Evolutionary conservation across 2,888 invertebrate species (phyloP).

Genomic region (Petrolisthes manimaculis): DNA sequence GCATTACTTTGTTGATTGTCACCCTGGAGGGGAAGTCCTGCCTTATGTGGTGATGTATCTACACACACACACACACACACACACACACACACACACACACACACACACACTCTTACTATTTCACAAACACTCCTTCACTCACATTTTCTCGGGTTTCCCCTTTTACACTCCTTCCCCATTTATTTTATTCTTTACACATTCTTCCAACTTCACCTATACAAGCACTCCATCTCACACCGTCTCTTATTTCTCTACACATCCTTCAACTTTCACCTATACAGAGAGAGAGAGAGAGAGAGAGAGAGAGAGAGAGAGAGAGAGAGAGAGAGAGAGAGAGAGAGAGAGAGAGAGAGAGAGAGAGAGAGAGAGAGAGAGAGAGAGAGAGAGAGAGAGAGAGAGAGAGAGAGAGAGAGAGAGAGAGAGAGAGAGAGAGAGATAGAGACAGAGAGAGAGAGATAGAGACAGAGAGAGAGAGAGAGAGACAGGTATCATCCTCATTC

Average conservation of each 20-base stretch:
- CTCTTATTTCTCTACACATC: background rate
- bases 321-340: slow-evolving; percentile 1
- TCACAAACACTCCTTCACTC: no score
- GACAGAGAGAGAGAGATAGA: background rate
- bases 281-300: background rate
- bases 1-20: background rate
- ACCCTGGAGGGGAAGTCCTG: background rate
- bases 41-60: background rate
- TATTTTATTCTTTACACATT: no score
- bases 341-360: no score
- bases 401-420: slow-evolving; percentile 1
- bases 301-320: background rate
- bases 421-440: background rate
- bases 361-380: background rate
- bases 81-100: slow-evolving; percentile 1
- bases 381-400: background rate
- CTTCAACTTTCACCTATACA: background rate
- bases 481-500: no score
- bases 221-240: no score
- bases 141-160: no score
- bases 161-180: no score
- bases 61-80: slow-evolving; percentile 1
- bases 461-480: background rate
- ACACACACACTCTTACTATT: background rate
- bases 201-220: no score